A percentile compares a stretch with the other conserved stretches of the same genome.
Conservation (phyloP, 2,888 invertebrate species). For the Scelioninae gen. 2 region DNA sequence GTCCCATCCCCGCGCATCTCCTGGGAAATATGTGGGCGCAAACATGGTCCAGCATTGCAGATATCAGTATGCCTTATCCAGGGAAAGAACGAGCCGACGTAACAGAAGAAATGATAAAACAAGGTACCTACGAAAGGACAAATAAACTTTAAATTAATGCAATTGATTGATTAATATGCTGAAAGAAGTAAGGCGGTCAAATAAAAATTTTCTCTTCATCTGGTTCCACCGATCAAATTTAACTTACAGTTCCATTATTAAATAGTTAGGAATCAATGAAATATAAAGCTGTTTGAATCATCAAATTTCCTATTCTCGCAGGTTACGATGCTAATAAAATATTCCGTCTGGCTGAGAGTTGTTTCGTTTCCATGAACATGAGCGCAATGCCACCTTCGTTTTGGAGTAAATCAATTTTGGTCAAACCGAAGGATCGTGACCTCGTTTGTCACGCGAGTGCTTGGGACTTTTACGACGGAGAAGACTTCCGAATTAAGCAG, state of each 20-base stretch:
- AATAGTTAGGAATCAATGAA: too few species aligned
- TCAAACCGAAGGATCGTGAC: conserved; percentile 85
- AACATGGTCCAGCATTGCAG: conserved; percentile 82
- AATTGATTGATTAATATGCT: too few species aligned
- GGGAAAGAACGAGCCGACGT: conserved; percentile 84
- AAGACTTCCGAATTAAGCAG: conserved; percentile 89
- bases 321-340: conserved; percentile 84
- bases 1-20: conserved; percentile 74
- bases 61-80: conserved; percentile 83
- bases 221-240: neutral
- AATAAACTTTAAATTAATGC: too few species aligned
- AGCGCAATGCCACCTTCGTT: conserved; percentile 87
- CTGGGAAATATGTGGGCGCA: conserved; percentile 91
- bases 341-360: conserved; percentile 90
- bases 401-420: conserved; percentile 91
- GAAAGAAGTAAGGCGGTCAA: too few species aligned
- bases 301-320: too few species aligned
- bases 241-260: conserved; percentile 8
- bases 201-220: too few species aligned
- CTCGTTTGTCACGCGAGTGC: conserved; percentile 92
- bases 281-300: too few species aligned
- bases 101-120: conserved; percentile 83
- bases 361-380: conserved; percentile 89
- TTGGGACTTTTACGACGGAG: conserved; percentile 89
- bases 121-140: too few species aligned